Conservation (phyloP, 2,113 vertebrate species). For the Dromaius novaehollandiae region DNA sequence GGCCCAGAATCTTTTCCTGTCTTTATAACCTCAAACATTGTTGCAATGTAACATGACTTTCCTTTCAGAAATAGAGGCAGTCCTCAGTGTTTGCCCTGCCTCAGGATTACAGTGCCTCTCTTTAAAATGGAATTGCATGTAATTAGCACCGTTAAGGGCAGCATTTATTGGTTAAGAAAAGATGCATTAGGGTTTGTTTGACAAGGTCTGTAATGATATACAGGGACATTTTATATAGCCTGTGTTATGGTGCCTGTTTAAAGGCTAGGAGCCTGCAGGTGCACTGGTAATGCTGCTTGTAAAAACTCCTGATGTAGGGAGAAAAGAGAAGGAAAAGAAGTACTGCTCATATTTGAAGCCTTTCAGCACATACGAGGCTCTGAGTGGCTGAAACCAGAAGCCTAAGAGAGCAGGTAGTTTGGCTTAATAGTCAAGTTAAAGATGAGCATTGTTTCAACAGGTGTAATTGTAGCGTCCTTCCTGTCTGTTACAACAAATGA, state of each 20-base stretch:
- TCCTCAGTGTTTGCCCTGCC: neutral
- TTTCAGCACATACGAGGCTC: neutral
- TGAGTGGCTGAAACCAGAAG: neutral
- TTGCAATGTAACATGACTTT: neutral
- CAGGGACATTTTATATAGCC: neutral
- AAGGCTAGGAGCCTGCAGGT: neutral
- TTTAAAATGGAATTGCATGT: neutral
- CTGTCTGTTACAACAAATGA: slow-evolving; percentile 26
- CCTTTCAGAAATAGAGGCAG: neutral
- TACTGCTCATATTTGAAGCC: neutral
- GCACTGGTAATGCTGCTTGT: neutral
- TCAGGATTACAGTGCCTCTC: neutral
- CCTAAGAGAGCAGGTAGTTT: neutral
- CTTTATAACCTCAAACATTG: neutral
- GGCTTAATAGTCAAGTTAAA: neutral
- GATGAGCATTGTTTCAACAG: slow-evolving; percentile 45
- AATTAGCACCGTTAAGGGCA: neutral
- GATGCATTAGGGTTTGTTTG: neutral
- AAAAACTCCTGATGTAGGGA: neutral
- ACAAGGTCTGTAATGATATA: neutral
- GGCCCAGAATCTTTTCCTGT: neutral
- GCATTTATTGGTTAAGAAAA: neutral
- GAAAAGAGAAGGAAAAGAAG: neutral
- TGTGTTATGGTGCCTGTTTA: neutral
- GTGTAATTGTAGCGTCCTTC: slow-evolving; percentile 18